Base-by-base conservation (phyloP, 2,888 invertebrate genomes). In the Coronaproctus castanopsis region DNA sequence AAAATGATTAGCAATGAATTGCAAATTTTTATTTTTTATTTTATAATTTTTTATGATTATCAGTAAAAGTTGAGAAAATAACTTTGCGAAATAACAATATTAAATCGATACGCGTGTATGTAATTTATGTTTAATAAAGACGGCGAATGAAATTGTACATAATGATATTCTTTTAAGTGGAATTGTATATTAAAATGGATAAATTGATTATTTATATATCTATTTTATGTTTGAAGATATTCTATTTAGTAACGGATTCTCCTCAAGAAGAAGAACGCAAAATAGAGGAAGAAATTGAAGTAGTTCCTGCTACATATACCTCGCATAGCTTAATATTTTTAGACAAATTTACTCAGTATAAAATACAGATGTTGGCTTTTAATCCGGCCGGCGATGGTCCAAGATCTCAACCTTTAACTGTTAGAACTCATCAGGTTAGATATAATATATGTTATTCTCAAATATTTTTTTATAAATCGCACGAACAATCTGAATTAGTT, bases 341-440 rank as follows among this genome's bases (percentile, higher is more conserved):
- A 18, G 87, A 92, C 70, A 92, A 91, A 73, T 95, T 83, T 73
- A 91, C 93, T 0, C 82, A 87, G 67, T 96, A 96, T 71, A 79
- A 82, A 24, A 85, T 95, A 62, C 87, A 90, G 74, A 84, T 97
- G 58, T 73, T 92, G 65, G 92, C 95, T 1, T 97, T 95, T 71
- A 97, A 97, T 75, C 89, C 95, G 0, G 97, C 97, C 14, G 97
- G 97, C 3, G 95, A 96, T 72, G 96, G 97, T 0, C 96, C 96
- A 0, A 78, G 88, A 24, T 90, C 92, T 1, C 74, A 79, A 1
- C 80, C 87, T 0, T 79, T 89, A 2, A 81, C 81, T 19, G 87
- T 87, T 0, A 84, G 85, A 69, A 97, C 97, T 0, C 72, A 77
- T 59, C 78, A 81, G 72, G 80, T 74, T 67, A 58, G 24, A 14